Evolutionary conservation across 2,888 invertebrate species (phyloP).

Genomic region (Chloroclysta siterata): DNA sequence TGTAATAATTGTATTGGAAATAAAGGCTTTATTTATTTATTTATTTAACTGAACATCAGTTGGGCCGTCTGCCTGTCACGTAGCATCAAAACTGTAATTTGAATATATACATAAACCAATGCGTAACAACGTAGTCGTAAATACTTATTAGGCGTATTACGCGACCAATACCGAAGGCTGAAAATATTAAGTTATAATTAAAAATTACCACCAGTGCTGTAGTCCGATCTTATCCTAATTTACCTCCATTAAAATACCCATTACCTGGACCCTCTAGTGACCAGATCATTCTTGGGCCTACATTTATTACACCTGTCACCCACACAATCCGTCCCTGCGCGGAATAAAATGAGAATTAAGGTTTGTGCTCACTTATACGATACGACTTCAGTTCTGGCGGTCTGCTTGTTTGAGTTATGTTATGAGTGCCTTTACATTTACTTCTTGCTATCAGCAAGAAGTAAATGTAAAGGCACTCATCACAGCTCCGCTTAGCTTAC

Average conservation of each 20-base stretch:
- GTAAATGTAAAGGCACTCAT: no score
- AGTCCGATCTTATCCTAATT: constrained; percentile 4
- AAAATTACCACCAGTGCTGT: neutral
- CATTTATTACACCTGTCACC: constrained; percentile 40
- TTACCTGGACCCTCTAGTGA: constrained; percentile 28
- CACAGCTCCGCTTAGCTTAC: no score
- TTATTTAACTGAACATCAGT: no score
- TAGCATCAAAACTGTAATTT: no score
- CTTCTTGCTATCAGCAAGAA: no score
- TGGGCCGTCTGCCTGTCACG: no score
- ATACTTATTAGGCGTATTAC: neutral
- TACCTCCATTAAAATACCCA: constrained; percentile 19
- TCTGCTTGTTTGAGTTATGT: no score
- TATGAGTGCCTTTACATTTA: no score
- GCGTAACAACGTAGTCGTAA: no score
- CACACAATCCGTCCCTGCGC: constrained; percentile 31
- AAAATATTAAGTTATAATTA: neutral
- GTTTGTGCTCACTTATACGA: neutral
- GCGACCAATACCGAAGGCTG: neutral
- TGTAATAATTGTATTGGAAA: no score
- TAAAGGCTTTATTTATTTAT: no score
- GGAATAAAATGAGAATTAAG: constrained; percentile 33
- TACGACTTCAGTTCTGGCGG: neutral
- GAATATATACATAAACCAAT: no score
- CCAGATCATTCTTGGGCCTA: constrained; percentile 33